Base-by-base conservation (phyloP, 2,113 vertebrate species). In the Zosterops borbonicus region DNA sequence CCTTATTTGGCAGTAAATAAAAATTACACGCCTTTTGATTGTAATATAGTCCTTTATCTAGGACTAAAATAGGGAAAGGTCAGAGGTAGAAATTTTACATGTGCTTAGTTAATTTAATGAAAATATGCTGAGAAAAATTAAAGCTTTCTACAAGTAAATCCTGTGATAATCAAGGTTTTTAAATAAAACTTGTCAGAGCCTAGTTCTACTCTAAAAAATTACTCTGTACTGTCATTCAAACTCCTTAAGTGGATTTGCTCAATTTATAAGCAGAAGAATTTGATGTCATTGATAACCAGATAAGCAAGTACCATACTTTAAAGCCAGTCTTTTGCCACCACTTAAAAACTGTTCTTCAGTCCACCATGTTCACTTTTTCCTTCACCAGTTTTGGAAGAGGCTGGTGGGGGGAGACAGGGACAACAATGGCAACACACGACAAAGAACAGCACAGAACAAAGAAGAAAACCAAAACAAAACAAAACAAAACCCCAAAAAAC, bases 1-100 rank as follows among this genome's bases (percentile, higher is more conserved):
- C 62, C 94, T 85, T 91, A 89, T 73, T 91, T 58, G 67, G 44
- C 68, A 89, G 52, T 24, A 39, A 39, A 89, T 60, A 95, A 70
- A 87, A 95, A 91, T 86, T 84, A 59, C 64, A 92, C 28, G 42
- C 50, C 37, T 62, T 85, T 92, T 86, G 74, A 87, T 49, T 83
- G 67, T 67, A 92, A 95, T 87, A 41, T 60, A 92, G 74, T 24
- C 75, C 52, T 87, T 95, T 97, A 92, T 85, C 85, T 89, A 75
- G 60, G 37, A 81, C 27, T 95, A 56, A 60, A 93, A 88, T n/a
- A 81, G 7, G 35, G 13, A 91, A 95, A 95, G 83, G 86, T 80
- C 74, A 89, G 39, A 90, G 25, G 41, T 41, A 70, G 22, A 55
- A 47, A 23, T 6, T 77, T 87, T 79, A 89, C 71, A 90, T 76